phyloP scores from a whole-genome alignment of 2,888 invertebrate species.

The Noctua fimbriata region DNA sequence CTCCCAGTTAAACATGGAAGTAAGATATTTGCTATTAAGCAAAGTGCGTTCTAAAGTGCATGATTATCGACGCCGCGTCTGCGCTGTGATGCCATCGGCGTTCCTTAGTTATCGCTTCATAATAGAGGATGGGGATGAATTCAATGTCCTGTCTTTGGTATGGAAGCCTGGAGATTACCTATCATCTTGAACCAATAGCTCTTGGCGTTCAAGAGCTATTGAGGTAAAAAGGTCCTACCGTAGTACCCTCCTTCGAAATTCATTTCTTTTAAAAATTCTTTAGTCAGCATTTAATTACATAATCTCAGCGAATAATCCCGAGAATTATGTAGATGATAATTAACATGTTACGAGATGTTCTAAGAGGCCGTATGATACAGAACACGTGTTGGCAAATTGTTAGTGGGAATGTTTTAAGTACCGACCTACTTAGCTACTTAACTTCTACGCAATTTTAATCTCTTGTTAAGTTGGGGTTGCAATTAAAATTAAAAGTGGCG shows the following conservation, averaged over 20 bases:
- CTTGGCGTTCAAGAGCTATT: conserved; percentile 29
- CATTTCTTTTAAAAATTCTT: conserved; percentile 4
- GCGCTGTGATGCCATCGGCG: conserved; percentile 37
- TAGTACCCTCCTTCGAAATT: conserved; percentile 25
- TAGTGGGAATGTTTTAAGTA: conserved; percentile 38
- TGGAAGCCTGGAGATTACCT: conserved; percentile 28
- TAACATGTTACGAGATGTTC: conserved; percentile 33
- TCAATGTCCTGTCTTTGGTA: conserved; percentile 39
- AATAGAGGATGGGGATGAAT: conserved; percentile 41
- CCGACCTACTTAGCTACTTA: background rate
- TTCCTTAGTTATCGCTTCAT: conserved; percentile 51
- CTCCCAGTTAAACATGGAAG: conserved; percentile 48
- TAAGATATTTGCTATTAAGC: conserved; percentile 61
- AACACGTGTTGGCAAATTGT: conserved; percentile 18
- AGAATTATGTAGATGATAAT: conserved; percentile 23
- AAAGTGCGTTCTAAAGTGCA: conserved; percentile 64
- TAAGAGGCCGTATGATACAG: conserved; percentile 27
- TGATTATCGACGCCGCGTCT: conserved; percentile 45
- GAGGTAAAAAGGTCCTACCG: conserved; percentile 23
- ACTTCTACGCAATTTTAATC: conserved; percentile 21
- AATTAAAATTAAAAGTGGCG: conserved; percentile 23
- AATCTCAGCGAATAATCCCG: conserved; percentile 44
- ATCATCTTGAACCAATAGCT: conserved; percentile 51
- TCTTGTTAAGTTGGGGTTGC: conserved; percentile 6
- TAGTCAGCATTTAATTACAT: conserved; percentile 14